These are phyloP conservation scores for Caenorhabditis doughertyi DNA, from an alignment of 2,888 invertebrate genomes.

Conservation along the genomic window DNA sequence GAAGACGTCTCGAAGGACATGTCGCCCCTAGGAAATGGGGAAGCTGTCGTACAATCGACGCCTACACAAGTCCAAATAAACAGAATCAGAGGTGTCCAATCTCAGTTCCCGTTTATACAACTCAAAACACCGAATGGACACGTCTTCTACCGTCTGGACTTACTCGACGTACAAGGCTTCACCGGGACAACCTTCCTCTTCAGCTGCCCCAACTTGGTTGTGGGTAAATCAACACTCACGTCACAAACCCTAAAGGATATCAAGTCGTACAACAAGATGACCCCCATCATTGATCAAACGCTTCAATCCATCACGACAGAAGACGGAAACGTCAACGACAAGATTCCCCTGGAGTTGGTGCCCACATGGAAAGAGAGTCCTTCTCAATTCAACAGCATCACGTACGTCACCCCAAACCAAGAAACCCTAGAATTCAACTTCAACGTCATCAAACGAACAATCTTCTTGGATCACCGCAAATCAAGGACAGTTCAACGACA, in stretches of 20 bases:
- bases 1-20: neutral
- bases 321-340: conserved; percentile 22
- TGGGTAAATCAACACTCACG: conserved; percentile 16
- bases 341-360: neutral
- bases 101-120: conserved; percentile 12
- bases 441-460: neutral
- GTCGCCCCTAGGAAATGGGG: neutral
- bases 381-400: neutral
- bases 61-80: neutral
- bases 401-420: neutral
- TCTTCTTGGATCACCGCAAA: conserved; percentile 35
- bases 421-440: neutral
- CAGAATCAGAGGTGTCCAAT: neutral
- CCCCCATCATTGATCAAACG: conserved; percentile 30
- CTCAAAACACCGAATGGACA: neutral
- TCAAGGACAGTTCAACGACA: neutral
- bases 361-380: neutral
- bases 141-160: neutral
- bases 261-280: neutral
- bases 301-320: conserved; percentile 14
- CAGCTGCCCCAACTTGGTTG: conserved; percentile 10
- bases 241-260: neutral
- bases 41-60: neutral
- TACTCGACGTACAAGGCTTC: neutral
- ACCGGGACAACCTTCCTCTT: neutral